These are phyloP conservation scores for Callospermophilus lateralis DNA, from an alignment of 2,113 vertebrate genomes.

Conservation along the genomic window DNA sequence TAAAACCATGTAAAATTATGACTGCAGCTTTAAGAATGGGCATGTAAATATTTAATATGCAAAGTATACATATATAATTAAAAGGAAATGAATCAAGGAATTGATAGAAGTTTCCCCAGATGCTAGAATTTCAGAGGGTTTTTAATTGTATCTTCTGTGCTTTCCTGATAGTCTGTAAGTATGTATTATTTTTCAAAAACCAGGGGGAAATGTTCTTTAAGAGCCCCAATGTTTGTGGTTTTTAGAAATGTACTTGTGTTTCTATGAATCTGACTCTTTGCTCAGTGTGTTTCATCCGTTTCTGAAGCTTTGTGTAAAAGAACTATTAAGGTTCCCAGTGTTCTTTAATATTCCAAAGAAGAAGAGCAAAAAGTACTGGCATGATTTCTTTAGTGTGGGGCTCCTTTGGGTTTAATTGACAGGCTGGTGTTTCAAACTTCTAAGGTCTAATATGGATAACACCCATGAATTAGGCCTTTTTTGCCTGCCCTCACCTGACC, in stretches of 20 bases:
- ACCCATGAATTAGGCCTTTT: neutral
- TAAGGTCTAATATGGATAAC: neutral
- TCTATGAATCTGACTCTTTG: neutral
- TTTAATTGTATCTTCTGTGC: slow-evolving; percentile 12
- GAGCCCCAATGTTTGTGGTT: neutral
- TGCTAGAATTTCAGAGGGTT: neutral
- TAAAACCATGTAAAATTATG: neutral
- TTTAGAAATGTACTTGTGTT: neutral
- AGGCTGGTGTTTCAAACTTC: neutral
- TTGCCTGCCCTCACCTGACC: neutral
- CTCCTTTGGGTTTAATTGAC: slow-evolving; percentile 8
- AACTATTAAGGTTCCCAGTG: neutral
- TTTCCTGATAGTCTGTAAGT: neutral
- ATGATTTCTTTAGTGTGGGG: neutral
- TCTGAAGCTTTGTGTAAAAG: neutral
- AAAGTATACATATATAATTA: neutral
- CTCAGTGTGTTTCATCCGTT: neutral
- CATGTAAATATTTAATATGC: neutral
- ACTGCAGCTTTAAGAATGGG: slow-evolving; percentile 17
- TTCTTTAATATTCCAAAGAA: neutral
- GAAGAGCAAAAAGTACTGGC: neutral
- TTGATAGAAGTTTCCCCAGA: neutral
- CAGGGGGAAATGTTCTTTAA: neutral
- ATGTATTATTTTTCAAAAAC: neutral
- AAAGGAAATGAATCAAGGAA: slow-evolving; percentile 48